Percentiles rank a stretch among this genome's conserved stretches.
Evolutionary conservation across 2,888 invertebrate species (phyloP).

Genomic region (Tholera decimalis): DNA sequence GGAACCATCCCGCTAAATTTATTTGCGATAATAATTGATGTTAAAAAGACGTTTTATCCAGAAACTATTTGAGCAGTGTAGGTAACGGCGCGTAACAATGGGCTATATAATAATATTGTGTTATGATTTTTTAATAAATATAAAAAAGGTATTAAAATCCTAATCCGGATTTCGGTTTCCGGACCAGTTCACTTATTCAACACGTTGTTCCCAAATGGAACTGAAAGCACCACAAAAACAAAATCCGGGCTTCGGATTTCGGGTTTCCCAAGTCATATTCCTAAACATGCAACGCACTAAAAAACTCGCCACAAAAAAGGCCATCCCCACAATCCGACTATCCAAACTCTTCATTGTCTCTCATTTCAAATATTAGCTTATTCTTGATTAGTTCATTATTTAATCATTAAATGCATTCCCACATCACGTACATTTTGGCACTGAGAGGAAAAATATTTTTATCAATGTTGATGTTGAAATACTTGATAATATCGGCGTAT

Average conservation of each 20-base stretch:
- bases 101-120: too few relatives aligned
- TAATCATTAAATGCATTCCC: too few relatives aligned
- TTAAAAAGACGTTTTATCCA: too few relatives aligned
- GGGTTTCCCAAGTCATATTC: constrained; percentile 15
- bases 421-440: too few relatives aligned
- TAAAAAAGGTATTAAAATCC: constrained; percentile 2
- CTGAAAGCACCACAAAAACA: constrained; percentile 28
- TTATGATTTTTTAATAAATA: neutral
- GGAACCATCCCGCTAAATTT: too few relatives aligned
- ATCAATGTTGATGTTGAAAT: too few relatives aligned
- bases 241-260: constrained; percentile 25
- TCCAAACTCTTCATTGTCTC: constrained; percentile 32
- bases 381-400: constrained; percentile 64
- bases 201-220: constrained; percentile 17
- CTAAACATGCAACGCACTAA: constrained; percentile 6
- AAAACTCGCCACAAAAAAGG: constrained; percentile 19
- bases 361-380: constrained; percentile 41
- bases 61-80: neutral
- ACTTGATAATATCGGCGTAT: too few relatives aligned
- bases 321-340: constrained; percentile 3
- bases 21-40: too few relatives aligned
- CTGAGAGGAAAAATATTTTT: too few relatives aligned
- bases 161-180: constrained; percentile 41
- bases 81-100: too few relatives aligned
- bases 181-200: constrained; percentile 32